These are phyloP conservation scores for Deilephila porcellus DNA, from an alignment of 2,888 invertebrate genomes.

Conservation along the genomic window DNA sequence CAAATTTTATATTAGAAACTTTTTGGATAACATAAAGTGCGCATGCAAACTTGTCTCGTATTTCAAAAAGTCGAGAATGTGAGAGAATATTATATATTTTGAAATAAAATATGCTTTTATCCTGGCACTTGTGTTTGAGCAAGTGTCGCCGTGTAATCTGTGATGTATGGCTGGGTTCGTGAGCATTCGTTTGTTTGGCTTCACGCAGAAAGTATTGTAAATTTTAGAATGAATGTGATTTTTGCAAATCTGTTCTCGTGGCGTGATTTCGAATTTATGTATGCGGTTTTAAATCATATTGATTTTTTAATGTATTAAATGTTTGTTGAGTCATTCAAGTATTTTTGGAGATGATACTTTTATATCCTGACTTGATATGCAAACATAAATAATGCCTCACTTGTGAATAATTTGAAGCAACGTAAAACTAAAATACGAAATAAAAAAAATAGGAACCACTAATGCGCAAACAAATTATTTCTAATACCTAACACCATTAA, in stretches of 20 bases:
- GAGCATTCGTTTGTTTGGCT: conserved; percentile 37
- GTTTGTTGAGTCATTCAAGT: no score
- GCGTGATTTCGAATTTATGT: conserved; percentile 17
- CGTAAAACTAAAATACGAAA: no score
- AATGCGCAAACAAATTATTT: no score
- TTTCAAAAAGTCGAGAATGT: conserved; percentile 28
- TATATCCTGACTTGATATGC: not conserved
- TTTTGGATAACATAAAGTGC: conserved; percentile 39
- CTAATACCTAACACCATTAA: no score
- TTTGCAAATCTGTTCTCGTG: conserved; percentile 45
- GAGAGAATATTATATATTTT: conserved; percentile 29
- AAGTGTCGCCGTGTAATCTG: conserved; percentile 56
- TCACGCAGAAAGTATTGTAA: conserved; percentile 30
- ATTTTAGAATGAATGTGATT: conserved; percentile 36
- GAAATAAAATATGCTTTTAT: conserved; percentile 36
- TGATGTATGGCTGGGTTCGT: conserved; percentile 51
- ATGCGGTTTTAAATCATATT: not conserved
- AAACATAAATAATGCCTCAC: no score
- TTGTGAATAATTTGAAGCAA: no score
- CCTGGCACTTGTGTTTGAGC: conserved; percentile 53
- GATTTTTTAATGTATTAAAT: not conserved
- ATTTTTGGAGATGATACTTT: not conserved
- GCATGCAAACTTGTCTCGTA: conserved; percentile 20
- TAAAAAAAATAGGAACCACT: no score
- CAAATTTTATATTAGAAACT: not conserved